A percentile compares a stretch with the other conserved stretches of the same genome.
These are phyloP conservation scores for Microtus ochrogaster DNA, from an alignment of 2,113 vertebrate species.

Conservation along the genomic window DNA sequence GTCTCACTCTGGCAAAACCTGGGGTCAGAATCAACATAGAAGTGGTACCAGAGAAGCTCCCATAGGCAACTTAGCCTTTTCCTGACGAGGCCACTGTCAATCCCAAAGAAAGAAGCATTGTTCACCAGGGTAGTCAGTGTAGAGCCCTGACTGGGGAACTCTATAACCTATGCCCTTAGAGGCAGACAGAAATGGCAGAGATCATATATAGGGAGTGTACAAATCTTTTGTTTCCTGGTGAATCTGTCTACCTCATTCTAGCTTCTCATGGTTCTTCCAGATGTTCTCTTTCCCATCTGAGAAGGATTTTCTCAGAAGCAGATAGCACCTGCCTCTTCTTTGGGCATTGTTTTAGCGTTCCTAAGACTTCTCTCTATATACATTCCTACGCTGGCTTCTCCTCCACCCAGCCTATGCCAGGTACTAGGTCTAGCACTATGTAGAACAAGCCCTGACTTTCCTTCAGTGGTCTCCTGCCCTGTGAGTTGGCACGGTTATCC, in stretches of 20 bases:
- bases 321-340: background rate
- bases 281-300: background rate
- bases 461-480: no score
- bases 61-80: background rate
- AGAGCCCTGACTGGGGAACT: background rate
- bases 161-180: background rate
- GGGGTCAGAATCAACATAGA: background rate
- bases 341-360: background rate
- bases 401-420: background rate
- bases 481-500: rapidly evolving
- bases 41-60: background rate
- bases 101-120: background rate
- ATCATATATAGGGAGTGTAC: background rate
- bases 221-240: rapidly evolving
- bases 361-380: background rate
- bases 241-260: no score
- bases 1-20: background rate
- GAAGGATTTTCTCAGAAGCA: background rate
- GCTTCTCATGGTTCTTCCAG: background rate
- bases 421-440: no score
- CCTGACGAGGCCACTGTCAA: background rate
- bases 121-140: background rate
- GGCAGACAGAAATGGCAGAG: background rate
- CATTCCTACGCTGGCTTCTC: rapidly evolving
- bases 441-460: background rate